phyloP scores from a whole-genome alignment of 35 echinoderm and acorn worm species.

The Apostichopus parvimensis region DNA sequence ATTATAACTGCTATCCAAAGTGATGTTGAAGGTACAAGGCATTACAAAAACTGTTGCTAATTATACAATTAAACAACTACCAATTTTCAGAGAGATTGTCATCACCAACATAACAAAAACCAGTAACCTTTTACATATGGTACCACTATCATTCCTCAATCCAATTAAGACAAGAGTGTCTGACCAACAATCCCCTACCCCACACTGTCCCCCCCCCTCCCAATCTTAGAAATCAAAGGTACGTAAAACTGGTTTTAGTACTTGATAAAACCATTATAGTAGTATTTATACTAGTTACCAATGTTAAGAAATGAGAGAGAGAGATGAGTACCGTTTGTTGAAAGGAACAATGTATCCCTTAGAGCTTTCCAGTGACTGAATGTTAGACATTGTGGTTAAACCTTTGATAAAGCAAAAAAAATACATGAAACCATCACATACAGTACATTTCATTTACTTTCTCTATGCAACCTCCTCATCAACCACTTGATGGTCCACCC shows the following conservation, averaged over 20 bases:
- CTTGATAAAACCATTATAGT: neutral
- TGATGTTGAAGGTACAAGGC: no score
- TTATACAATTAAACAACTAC: no score
- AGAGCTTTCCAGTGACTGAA: constrained; percentile 26
- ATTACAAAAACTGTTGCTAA: no score
- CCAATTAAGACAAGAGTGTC: no score
- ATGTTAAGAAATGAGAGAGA: neutral
- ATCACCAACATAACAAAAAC: no score
- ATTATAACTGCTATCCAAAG: no score
- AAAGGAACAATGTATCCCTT: constrained; percentile 76
- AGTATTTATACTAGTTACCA: neutral
- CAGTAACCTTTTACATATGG: no score
- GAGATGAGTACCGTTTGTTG: constrained; percentile 65
- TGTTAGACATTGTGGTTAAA: constrained; percentile 50
- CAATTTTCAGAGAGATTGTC: no score
- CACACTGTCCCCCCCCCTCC: neutral
- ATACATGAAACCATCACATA: neutral
- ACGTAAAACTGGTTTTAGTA: neutral
- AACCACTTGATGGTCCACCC: neutral
- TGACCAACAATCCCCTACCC: no score
- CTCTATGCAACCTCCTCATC: no score
- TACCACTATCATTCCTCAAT: no score
- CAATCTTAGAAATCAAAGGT: neutral
- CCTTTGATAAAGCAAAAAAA: constrained; percentile 65
- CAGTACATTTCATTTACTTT: neutral